These are phyloP conservation scores for Pseudanteris insignis DNA, from an alignment of 2,888 invertebrate species.

Conservation along the genomic window DNA sequence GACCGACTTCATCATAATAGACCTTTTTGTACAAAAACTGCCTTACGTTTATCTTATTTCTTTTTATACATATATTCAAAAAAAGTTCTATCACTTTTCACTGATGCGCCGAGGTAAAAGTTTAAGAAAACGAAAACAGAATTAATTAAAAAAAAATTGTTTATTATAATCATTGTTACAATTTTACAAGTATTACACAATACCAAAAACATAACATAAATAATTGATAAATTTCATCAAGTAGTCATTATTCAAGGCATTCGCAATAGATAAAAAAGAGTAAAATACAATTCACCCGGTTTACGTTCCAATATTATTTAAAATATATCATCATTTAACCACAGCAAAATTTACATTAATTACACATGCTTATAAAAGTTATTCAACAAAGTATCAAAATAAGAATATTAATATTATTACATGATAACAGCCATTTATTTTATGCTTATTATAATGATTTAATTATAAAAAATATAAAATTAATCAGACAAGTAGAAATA, in stretches of 20 bases:
- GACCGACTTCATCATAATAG: constrained; percentile 22
- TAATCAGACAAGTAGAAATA: no score
- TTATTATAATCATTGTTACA: no score
- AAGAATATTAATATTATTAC: no score
- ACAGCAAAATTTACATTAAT: constrained; percentile 11
- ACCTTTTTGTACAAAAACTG: constrained; percentile 27
- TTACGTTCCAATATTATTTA: constrained; percentile 15
- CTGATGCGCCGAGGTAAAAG: no score
- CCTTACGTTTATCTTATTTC: constrained; percentile 13
- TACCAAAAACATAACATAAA: no score
- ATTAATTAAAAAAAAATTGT: no score
- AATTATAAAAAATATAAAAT: no score
- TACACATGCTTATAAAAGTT: constrained; percentile 13
- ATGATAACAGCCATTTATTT: constrained; percentile 10
- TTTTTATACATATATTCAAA: constrained; percentile 1
- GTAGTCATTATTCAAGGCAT: no score
- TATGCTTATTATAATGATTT: constrained; percentile 9
- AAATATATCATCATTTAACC: constrained; percentile 18
- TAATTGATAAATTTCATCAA: no score
- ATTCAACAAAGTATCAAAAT: constrained; percentile 1
- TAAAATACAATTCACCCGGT: constrained; percentile 8
- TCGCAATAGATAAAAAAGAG: constrained; percentile 6
- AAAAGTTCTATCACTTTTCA: not conserved
- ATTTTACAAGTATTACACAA: no score
- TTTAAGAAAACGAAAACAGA: no score